These are phyloP conservation scores for Hipparchia semele DNA, from an alignment of 2,888 invertebrate species.

Conservation along the genomic window DNA sequence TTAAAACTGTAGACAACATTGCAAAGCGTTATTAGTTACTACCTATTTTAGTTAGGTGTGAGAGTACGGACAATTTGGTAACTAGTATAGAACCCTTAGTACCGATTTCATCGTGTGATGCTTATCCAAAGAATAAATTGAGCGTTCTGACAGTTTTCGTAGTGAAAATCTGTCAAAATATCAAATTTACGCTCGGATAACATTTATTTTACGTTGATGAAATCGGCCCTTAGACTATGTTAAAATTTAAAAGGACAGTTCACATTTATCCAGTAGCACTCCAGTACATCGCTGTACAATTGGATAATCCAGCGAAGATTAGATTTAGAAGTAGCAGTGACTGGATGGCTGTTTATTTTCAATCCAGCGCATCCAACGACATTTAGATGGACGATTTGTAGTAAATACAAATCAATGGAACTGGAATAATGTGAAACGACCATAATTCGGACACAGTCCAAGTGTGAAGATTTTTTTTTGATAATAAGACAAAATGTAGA, in stretches of 20 bases:
- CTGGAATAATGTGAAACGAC: not conserved
- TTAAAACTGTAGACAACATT: conserved; percentile 65
- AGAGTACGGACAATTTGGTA: not conserved
- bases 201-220: too few relatives aligned
- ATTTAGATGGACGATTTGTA: too few relatives aligned
- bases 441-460: not conserved
- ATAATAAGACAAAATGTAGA: not conserved
- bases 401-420: not conserved
- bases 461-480: not conserved
- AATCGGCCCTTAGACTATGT: not conserved
- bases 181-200: not conserved
- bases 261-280: not conserved
- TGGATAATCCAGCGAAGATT: too few relatives aligned
- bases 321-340: too few relatives aligned
- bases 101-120: too few relatives aligned
- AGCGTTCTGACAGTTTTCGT: too few relatives aligned
- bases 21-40: conserved; percentile 48
- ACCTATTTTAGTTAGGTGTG: conserved; percentile 15
- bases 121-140: too few relatives aligned
- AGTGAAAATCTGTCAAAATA: too few relatives aligned
- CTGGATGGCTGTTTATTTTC: too few relatives aligned
- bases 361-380: too few relatives aligned
- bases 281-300: not conserved
- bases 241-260: not conserved
- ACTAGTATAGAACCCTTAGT: not conserved